A percentile compares a stretch with the other conserved stretches of the same genome.
Evolutionary conservation across 2,888 invertebrate species (phyloP).

Genomic region (Tetheella fluctuosa): DNA sequence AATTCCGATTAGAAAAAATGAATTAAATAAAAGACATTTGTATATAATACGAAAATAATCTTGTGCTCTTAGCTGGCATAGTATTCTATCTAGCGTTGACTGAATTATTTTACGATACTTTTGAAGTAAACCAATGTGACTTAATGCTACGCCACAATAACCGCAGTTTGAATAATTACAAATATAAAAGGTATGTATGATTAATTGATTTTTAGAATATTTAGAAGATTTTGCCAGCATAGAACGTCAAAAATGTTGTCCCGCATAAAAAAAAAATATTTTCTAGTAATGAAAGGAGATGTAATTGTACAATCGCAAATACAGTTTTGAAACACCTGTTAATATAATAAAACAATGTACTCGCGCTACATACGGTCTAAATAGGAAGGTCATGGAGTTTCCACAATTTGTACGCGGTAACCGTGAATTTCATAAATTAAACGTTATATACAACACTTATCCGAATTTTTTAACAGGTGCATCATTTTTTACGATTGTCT

Average conservation of each 20-base stretch:
- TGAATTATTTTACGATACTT: neutral
- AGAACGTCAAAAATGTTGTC: neutral
- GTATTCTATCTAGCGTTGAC: too few species aligned
- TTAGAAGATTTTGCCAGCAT: neutral
- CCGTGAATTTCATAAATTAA: neutral
- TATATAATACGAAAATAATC: neutral
- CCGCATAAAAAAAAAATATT: neutral
- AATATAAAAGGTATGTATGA: too few species aligned
- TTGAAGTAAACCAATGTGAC: neutral
- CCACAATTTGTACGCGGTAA: neutral
- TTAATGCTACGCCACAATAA: neutral
- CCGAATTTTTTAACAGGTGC: neutral
- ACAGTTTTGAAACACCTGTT: neutral
- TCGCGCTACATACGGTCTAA: neutral
- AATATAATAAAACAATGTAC: neutral
- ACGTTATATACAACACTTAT: neutral
- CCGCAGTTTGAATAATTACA: neutral
- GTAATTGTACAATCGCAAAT: constrained; percentile 1
- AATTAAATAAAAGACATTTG: neutral
- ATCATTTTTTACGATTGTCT: neutral
- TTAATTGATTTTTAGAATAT: neutral
- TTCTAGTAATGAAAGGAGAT: neutral
- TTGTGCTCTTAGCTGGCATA: neutral
- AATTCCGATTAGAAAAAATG: neutral
- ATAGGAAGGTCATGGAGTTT: neutral